Evolutionary conservation across 2,797 vertebrate genomes (phyloP).

Genomic region (Momotus momota): DNA sequence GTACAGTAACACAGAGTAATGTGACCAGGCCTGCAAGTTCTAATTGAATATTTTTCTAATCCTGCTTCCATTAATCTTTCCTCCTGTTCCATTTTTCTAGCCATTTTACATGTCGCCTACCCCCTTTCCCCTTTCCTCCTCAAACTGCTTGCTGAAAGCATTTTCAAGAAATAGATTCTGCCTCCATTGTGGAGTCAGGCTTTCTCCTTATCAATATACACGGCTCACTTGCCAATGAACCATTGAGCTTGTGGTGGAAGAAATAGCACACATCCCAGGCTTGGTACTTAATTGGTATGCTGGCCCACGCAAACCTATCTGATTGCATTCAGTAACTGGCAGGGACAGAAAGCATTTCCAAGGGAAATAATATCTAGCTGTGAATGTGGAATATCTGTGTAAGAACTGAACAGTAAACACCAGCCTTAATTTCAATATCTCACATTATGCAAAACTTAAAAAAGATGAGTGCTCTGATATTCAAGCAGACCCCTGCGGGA

Average conservation of each 20-base stretch:
- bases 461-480: slow-evolving; percentile 70
- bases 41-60: slow-evolving; percentile 81
- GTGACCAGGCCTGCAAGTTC: slow-evolving; percentile 70
- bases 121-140: slow-evolving; percentile 15
- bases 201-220: slow-evolving; percentile 58
- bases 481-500: slow-evolving; percentile 48
- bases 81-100: slow-evolving; percentile 36
- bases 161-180: slow-evolving; percentile 64
- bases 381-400: slow-evolving; percentile 74
- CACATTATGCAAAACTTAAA: slow-evolving; percentile 76
- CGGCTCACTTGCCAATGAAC: slow-evolving; percentile 60
- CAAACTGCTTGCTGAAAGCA: neutral
- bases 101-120: neutral
- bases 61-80: slow-evolving; percentile 76
- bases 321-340: slow-evolving; percentile 77
- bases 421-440: slow-evolving; percentile 79
- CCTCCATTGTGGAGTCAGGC: slow-evolving; percentile 37
- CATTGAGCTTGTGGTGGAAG: slow-evolving; percentile 65
- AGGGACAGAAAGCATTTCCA: slow-evolving; percentile 78
- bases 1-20: slow-evolving; percentile 78
- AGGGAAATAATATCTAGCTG: slow-evolving; percentile 79
- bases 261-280: slow-evolving; percentile 46
- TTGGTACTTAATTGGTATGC: slow-evolving; percentile 79
- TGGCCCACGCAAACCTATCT: slow-evolving; percentile 75
- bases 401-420: slow-evolving; percentile 78